Percentiles rank a stretch among this genome's conserved stretches.
Evolutionary conservation across 2,797 vertebrate genomes (phyloP).

Genomic region (Oreochromis mossambicus): DNA sequence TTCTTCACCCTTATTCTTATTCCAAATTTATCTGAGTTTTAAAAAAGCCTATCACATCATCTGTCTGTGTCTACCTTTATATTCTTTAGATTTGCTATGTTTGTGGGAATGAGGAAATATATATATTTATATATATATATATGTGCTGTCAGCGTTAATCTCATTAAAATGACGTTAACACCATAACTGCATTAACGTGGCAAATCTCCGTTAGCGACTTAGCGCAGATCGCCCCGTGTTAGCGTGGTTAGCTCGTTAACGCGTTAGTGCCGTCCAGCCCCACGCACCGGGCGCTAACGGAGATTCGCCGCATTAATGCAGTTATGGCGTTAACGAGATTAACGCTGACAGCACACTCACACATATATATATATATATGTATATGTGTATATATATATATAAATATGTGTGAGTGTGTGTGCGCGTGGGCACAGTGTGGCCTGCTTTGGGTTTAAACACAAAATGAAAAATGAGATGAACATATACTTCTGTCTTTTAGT

Average conservation of each 20-base stretch:
- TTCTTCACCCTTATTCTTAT: neutral
- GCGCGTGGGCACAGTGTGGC: neutral
- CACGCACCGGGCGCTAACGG: too few relatives aligned
- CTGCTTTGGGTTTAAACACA: neutral
- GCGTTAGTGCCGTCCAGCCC: fast-evolving
- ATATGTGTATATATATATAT: fast-evolving
- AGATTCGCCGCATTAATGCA: too few relatives aligned
- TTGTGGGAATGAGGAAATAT: neutral
- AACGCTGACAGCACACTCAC: fast-evolving
- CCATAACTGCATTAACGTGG: neutral
- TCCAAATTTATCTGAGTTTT: constrained; percentile 30
- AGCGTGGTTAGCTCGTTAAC: neutral
- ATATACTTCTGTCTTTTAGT: neutral
- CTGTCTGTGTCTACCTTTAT: neutral
- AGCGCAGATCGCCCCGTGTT: fast-evolving
- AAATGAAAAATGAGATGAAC: neutral
- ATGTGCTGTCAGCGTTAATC: neutral
- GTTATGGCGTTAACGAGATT: neutral
- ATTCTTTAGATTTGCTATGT: neutral
- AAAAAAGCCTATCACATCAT: neutral
- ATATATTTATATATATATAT: neutral
- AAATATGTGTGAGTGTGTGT: fast-evolving
- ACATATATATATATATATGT: too few relatives aligned
- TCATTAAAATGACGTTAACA: neutral
- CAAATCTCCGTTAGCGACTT: neutral